phyloP scores from a whole-genome alignment of 2,888 invertebrate genomes.

The Trichopria drosophilae region DNA sequence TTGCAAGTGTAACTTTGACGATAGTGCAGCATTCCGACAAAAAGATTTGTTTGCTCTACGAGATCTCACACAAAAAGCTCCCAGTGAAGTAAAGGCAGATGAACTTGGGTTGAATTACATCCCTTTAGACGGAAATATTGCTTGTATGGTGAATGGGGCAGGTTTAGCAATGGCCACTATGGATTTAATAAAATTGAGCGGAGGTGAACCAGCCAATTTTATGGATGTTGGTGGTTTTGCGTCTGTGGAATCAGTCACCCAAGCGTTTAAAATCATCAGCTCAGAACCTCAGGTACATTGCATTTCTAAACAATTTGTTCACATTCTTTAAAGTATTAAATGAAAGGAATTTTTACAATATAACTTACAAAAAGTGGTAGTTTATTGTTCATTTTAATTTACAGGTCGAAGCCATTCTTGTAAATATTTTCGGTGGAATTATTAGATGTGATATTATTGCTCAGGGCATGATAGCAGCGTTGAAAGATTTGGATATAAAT shows the following conservation, averaged over 20 bases:
- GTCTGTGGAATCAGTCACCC: slow-evolving; percentile 61
- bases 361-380: background rate
- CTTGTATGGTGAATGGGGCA: slow-evolving; percentile 66
- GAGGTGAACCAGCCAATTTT: slow-evolving; percentile 66
- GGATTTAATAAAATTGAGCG: slow-evolving; percentile 67
- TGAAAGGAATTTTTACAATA: background rate
- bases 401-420: slow-evolving; percentile 65
- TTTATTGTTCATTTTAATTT: slow-evolving; percentile 19
- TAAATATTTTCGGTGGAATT: slow-evolving; percentile 68
- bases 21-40: slow-evolving; percentile 64
- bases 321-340: too few relatives aligned
- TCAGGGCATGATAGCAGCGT: slow-evolving; percentile 64
- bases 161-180: slow-evolving; percentile 69
- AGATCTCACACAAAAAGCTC: slow-evolving; percentile 64
- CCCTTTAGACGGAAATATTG: slow-evolving; percentile 64
- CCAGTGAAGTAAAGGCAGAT: slow-evolving; percentile 62
- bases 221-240: slow-evolving; percentile 67
- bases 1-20: slow-evolving; percentile 66
- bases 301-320: too few relatives aligned
- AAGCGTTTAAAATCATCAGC: slow-evolving; percentile 65
- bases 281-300: slow-evolving; percentile 64
- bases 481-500: slow-evolving; percentile 60
- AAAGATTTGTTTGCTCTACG: slow-evolving; percentile 60
- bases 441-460: slow-evolving; percentile 68
- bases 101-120: slow-evolving; percentile 64